A percentile compares a stretch with the other conserved stretches of the same genome.
Evolutionary conservation across 2,888 invertebrate genomes (phyloP).

Genomic region (Nycteola revayana): DNA sequence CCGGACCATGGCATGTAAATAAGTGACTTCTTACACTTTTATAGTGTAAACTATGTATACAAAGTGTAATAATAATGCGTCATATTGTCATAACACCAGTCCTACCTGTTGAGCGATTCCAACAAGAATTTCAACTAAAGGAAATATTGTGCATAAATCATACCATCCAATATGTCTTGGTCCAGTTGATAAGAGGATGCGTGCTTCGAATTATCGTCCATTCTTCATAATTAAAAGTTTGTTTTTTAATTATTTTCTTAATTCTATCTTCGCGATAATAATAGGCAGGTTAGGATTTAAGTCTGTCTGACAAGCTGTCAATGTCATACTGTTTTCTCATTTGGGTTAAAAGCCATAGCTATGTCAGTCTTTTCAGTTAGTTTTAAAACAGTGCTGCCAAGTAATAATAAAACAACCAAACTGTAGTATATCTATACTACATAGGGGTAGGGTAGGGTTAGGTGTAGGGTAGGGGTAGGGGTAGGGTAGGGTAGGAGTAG

Average conservation of each 20-base stretch:
- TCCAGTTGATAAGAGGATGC: conserved; percentile 71
- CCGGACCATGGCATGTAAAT: too few relatives aligned
- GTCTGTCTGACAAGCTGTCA: background rate
- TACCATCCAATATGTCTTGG: conserved; percentile 76
- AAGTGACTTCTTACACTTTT: too few relatives aligned
- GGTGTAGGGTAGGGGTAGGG: too few relatives aligned
- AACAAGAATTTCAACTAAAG: conserved; percentile 42
- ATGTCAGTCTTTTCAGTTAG: too few relatives aligned
- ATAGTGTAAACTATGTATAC: too few relatives aligned
- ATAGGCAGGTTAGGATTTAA: conserved; percentile 46
- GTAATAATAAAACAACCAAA: too few relatives aligned
- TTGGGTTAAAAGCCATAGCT: too few relatives aligned
- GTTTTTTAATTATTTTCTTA: conserved; percentile 47
- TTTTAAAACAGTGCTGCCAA: too few relatives aligned
- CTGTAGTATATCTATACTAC: too few relatives aligned
- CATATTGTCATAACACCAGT: conserved; percentile 37
- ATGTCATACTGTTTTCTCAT: too few relatives aligned
- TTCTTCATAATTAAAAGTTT: conserved; percentile 76
- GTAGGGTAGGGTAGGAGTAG: too few relatives aligned
- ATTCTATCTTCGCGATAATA: conserved; percentile 46
- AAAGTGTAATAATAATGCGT: conserved; percentile 33
- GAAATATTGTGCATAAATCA: conserved; percentile 34
- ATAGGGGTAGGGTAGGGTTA: too few relatives aligned
- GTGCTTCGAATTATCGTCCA: conserved; percentile 76
- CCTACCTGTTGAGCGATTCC: conserved; percentile 39